Evolutionary conservation across 1,140 invertebrate species (phyloP), one percentile per base, ranked within the genome.

Genomic region (Nebria ingens): DNA sequence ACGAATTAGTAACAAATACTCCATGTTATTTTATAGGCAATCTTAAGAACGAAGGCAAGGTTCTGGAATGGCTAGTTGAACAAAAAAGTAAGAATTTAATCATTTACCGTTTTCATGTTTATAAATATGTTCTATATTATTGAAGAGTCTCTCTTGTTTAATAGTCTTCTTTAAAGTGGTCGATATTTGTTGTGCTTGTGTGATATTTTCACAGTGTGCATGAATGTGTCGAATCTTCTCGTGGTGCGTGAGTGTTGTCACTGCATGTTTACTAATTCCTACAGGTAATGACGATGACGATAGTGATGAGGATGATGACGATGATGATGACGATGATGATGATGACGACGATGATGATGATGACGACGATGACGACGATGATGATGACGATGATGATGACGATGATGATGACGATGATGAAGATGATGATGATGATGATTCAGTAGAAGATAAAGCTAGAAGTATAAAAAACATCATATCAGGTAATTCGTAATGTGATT

Each of bases 11-110:
- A 54, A 52, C 21, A 22, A 58, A 49, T 17, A 17, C 17, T 25
- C 20, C 6, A 3, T 22, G 38, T 59, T 61, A n/a, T 76, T 82
- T 86, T 85, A 68, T 82, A 93, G 91, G 91, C 79, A 88, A 95
- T 82, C 85, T 95, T 78, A 89, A 85, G 78, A 89, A 94, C 70
- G 92, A 94, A 83, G 87, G 92, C 73, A 89, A 88, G 80, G 91
- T 95, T 76, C 84, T 95, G 78, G 86, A 90, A 79, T 94, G 90
- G 90, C 85, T 93, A 78, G 79, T 92, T 79, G 85, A 91, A 79
- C 89, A 93, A 79, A 90, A 91, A 85, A 90, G 88, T 91, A 90
- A 91, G 88, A 80, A 45, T 45, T 17, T 45, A 29, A 9, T 67
- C 70, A 73, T 74, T 73, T 74, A 75, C 74, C 73, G 72, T 72